phyloP scores from a whole-genome alignment of 2,888 invertebrate genomes.

The Phoenoteleia sp. region DNA sequence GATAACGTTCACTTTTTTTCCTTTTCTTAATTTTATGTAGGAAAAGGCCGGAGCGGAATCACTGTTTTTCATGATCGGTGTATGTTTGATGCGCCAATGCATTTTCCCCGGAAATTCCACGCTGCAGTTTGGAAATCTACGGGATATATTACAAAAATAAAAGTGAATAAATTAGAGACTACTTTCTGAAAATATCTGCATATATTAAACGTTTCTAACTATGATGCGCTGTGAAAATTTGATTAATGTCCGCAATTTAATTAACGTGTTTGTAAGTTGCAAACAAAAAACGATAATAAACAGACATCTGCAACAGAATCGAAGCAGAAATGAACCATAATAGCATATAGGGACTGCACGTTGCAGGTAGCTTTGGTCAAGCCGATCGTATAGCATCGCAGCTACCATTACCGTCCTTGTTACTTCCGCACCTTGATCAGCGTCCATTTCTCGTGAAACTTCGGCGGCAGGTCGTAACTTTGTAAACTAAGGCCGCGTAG shows the following conservation, averaged over 20 bases:
- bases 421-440: conserved; percentile 68
- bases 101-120: conserved; percentile 22
- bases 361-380: conserved; percentile 56
- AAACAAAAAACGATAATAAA: conserved; percentile 32
- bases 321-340: conserved; percentile 40
- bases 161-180: background rate
- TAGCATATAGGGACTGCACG: conserved; percentile 8
- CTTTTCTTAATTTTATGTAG: conserved; percentile 54
- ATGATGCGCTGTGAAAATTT: too few relatives aligned
- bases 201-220: too few relatives aligned
- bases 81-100: conserved; percentile 1
- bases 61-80: conserved; percentile 31
- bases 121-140: too few relatives aligned
- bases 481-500: conserved; percentile 61
- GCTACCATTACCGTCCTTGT: conserved; percentile 58
- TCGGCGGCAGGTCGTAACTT: conserved; percentile 63
- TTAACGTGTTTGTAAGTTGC: conserved; percentile 34
- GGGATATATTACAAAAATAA: too few relatives aligned
- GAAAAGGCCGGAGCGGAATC: conserved; percentile 29
- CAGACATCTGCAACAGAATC: conserved; percentile 15
- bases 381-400: conserved; percentile 46
- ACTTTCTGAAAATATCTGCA: background rate
- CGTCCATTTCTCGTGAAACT: conserved; percentile 65
- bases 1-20: conserved; percentile 43
- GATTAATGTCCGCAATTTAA: conserved; percentile 1